Evolutionary conservation across 1,140 invertebrate genomes (phyloP).

Genomic region (Saxidomus purpurata): DNA sequence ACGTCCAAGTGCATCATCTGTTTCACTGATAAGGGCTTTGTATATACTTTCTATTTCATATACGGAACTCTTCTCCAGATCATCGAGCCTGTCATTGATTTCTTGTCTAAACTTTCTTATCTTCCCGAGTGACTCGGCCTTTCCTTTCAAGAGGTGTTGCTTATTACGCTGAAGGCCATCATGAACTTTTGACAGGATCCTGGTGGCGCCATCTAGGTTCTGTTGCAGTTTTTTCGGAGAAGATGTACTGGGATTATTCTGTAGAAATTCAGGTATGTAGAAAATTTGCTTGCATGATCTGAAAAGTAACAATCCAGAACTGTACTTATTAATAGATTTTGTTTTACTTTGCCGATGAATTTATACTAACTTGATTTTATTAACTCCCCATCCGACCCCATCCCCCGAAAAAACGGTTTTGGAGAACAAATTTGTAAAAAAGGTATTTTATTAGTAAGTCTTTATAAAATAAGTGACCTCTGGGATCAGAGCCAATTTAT

Average conservation of each 20-base stretch:
- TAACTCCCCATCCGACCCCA: too few relatives aligned
- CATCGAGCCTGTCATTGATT: not conserved
- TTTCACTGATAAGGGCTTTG: not conserved
- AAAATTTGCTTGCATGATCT: not conserved
- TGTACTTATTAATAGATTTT: too few relatives aligned
- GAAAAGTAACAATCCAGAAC: not conserved
- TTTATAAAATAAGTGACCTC: too few relatives aligned
- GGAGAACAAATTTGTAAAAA: too few relatives aligned
- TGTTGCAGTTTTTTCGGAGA: not conserved
- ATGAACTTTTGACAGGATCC: not conserved
- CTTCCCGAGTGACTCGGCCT: not conserved
- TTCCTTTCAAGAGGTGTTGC: not conserved
- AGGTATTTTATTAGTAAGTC: too few relatives aligned
- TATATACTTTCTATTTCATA: not conserved
- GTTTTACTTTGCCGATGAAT: too few relatives aligned
- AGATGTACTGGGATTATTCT: not conserved
- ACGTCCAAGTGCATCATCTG: not conserved
- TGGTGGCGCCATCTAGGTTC: not conserved
- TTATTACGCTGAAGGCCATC: not conserved
- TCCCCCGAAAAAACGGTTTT: too few relatives aligned
- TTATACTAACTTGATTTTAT: too few relatives aligned
- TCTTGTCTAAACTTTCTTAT: not conserved
- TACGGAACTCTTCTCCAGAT: not conserved
- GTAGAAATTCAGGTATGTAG: slow-evolving; percentile 22
- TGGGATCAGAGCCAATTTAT: too few relatives aligned